phyloP scores from a whole-genome alignment of 2,888 invertebrate genomes.

The Acanthoscelides obtectus region DNA sequence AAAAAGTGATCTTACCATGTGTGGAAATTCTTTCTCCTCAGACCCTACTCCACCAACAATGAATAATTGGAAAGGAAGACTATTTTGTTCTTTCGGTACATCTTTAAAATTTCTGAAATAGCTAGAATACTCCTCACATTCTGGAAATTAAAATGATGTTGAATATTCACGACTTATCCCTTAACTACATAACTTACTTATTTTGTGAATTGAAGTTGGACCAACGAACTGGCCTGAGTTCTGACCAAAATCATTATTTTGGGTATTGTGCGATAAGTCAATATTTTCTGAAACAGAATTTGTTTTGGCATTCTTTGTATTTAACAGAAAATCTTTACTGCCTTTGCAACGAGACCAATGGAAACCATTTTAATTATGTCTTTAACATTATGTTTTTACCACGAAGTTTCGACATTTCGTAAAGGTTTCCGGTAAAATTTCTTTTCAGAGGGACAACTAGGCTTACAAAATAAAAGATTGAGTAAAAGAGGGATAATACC shows the following conservation, averaged over 20 bases:
- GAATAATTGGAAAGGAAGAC: constrained; percentile 12
- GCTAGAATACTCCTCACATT: constrained; percentile 27
- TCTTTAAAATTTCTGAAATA: constrained; percentile 12
- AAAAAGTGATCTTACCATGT: constrained; percentile 41
- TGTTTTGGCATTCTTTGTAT: background rate
- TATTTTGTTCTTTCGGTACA: constrained; percentile 6
- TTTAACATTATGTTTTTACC: too few species aligned
- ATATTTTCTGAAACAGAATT: background rate
- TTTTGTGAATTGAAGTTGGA: background rate
- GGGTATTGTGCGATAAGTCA: background rate
- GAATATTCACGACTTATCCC: background rate
- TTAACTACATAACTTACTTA: background rate
- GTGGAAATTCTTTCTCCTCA: constrained; percentile 39
- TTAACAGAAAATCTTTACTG: background rate
- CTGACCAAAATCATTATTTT: background rate
- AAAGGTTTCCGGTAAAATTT: too few species aligned
- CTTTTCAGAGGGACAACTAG: too few species aligned
- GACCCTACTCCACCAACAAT: constrained; percentile 33
- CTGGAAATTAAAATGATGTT: constrained; percentile 11
- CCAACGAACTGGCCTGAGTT: background rate
- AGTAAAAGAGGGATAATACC: too few species aligned
- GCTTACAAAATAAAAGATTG: too few species aligned
- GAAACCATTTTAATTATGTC: too few species aligned
- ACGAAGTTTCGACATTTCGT: too few species aligned
- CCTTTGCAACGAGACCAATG: background rate